Evolutionary conservation across 2,797 vertebrate genomes (phyloP), one percentile per base, ranked within the genome.

Genomic region (Poecilia picta): DNA sequence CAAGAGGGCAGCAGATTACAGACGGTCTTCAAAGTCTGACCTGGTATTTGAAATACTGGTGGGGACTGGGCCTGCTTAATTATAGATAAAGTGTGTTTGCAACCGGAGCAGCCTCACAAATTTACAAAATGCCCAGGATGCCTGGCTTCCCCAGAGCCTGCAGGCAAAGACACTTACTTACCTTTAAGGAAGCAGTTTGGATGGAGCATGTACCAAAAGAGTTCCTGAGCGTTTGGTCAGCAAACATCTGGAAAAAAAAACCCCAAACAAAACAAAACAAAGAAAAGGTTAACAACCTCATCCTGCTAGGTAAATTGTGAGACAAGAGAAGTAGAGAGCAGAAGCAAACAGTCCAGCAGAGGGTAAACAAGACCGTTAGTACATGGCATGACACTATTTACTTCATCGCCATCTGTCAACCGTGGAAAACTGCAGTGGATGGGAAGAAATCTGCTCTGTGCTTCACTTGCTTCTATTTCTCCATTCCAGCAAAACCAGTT

Each of bases 61-160:
- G 49, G 45, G 39, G 74, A 57, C 75, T 72, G 45, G 18, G 55
- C 46, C 5, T 71, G 74, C 78, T 92, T 77, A 86, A 90, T 90
- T 88, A 92, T 93, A 64, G 12, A 90, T 57, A 18, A 47, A 57
- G 41, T 31, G 45, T 47, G 78, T 81, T 85, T 92, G 89, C 72
- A 82, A 92, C 55, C 57, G 43, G 85, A 93, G 74, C 51, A 64
- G 28, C 78, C 46, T 78, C 62, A 73, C 73, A 88, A 43, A 81
- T 87, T 83, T 75, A 78, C 79, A 41, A 74, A 83, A 77, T 64
- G 75, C 72, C 33, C 57, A 2, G 31, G 74, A 78, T 20, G 13
- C 66, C 2, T 55, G 11, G 16, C 36, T 74, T 41, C 41, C 36
- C 23, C 41, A 45, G 23, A 8, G 75, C 46, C 39, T 51, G 64